phyloP scores from a whole-genome alignment of 2,113 vertebrate species.

The Alligator sinensis region DNA sequence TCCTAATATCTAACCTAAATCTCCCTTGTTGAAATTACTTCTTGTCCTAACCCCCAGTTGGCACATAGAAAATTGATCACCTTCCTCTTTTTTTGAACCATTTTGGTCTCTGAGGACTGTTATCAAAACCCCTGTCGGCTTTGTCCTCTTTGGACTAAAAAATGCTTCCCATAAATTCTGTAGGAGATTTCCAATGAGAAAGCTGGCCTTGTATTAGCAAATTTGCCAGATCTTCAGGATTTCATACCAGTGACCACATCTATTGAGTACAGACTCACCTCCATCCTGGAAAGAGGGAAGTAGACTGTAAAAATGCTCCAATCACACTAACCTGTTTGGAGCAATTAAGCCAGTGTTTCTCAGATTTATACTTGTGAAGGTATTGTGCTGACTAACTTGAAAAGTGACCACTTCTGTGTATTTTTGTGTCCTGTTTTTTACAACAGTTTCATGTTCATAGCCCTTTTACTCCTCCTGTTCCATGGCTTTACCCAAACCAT shows the following conservation, averaged over 20 bases:
- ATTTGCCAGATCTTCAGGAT: conserved; percentile 8
- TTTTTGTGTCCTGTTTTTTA: not conserved
- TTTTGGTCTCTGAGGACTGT: not conserved
- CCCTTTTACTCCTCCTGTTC: not conserved
- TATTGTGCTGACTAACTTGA: not conserved
- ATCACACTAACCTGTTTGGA: not conserved
- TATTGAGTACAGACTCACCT: not conserved
- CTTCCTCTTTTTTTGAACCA: no score
- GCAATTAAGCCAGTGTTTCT: not conserved
- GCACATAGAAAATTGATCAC: no score
- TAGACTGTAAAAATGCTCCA: not conserved
- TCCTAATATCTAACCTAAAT: no score
- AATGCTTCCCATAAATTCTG: conserved; percentile 44
- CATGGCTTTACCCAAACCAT: not conserved
- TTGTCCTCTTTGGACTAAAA: conserved; percentile 51
- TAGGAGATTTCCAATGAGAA: not conserved
- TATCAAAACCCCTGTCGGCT: conserved; percentile 8
- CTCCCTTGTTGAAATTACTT: no score
- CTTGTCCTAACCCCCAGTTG: no score
- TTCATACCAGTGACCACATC: not conserved
- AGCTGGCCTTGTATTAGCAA: not conserved
- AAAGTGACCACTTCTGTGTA: not conserved
- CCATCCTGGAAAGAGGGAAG: not conserved
- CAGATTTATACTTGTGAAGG: not conserved
- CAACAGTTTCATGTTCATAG: not conserved